phyloP scores from a whole-genome alignment of 2,113 vertebrate genomes.

The Todiramphus chloris region DNA sequence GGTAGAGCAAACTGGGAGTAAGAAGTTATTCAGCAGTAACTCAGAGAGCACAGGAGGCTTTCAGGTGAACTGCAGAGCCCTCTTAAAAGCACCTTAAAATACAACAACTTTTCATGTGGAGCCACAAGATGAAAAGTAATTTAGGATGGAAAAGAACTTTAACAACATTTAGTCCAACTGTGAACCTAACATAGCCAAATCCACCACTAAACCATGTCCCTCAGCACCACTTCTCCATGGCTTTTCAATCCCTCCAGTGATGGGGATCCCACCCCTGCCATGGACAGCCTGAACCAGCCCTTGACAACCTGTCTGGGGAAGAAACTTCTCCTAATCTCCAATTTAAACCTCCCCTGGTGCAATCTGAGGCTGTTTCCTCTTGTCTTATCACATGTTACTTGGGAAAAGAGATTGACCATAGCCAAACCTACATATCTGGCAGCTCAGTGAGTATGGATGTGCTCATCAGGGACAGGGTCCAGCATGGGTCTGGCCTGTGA shows the following conservation, averaged over 20 bases:
- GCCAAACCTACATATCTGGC: neutral
- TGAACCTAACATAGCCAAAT: too few species aligned
- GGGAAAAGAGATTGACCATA: neutral
- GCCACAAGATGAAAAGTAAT: neutral
- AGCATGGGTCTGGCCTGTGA: neutral
- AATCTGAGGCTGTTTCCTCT: neutral
- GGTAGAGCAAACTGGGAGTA: neutral
- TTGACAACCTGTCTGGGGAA: neutral
- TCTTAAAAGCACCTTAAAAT: neutral
- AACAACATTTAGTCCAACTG: too few species aligned
- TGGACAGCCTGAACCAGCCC: neutral
- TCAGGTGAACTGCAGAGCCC: neutral
- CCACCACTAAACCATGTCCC: too few species aligned
- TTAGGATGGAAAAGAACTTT: neutral
- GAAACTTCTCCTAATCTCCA: neutral
- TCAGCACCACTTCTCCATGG: neutral
- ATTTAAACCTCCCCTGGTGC: neutral
- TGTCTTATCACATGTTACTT: neutral
- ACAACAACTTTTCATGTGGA: neutral
- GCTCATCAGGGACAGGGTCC: rapidly evolving
- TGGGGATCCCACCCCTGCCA: too few species aligned
- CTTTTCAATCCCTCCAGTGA: neutral
- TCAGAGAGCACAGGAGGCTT: neutral
- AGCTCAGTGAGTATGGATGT: rapidly evolving
- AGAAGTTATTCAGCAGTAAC: neutral